A percentile compares a stretch with the other conserved stretches of the same genome.
Conservation (phyloP, 2,113 vertebrate genomes). For the Triplophysa siluroides region DNA sequence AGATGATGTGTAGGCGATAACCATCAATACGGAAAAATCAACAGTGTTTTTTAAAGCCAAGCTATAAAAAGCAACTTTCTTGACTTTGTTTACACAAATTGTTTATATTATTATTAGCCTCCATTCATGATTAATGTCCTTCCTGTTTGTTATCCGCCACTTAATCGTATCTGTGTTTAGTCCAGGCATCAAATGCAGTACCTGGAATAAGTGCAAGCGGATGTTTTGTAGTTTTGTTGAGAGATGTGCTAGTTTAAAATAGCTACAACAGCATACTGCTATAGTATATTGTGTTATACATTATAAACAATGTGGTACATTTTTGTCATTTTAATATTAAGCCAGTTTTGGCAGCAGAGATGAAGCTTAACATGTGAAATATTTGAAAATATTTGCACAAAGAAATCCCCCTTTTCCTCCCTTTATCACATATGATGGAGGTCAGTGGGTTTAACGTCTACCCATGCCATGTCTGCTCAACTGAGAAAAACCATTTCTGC, state of each 20-base stretch:
- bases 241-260: conserved; percentile 56
- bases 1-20: conserved; percentile 40
- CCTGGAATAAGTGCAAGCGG: conserved; percentile 55
- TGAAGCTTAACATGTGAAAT: conserved; percentile 38
- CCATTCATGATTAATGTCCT: conserved; percentile 65
- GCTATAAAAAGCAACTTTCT: conserved; percentile 59
- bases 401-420: background rate
- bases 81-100: conserved; percentile 38
- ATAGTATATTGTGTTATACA: background rate
- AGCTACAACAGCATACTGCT: background rate
- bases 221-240: conserved; percentile 71
- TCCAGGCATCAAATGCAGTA: conserved; percentile 50
- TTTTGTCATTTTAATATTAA: background rate
- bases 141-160: conserved; percentile 72
- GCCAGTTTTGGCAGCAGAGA: background rate
- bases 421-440: background rate
- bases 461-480: background rate
- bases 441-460: conserved; percentile 3
- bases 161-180: conserved; percentile 64
- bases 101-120: conserved; percentile 61
- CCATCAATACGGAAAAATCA: conserved; percentile 48
- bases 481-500: background rate
- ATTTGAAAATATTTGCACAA: conserved; percentile 30
- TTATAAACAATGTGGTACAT: background rate
- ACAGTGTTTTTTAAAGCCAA: conserved; percentile 63